These are phyloP conservation scores for Fistularia commersonii DNA, from an alignment of 2,797 vertebrate genomes.

Conservation along the genomic window DNA sequence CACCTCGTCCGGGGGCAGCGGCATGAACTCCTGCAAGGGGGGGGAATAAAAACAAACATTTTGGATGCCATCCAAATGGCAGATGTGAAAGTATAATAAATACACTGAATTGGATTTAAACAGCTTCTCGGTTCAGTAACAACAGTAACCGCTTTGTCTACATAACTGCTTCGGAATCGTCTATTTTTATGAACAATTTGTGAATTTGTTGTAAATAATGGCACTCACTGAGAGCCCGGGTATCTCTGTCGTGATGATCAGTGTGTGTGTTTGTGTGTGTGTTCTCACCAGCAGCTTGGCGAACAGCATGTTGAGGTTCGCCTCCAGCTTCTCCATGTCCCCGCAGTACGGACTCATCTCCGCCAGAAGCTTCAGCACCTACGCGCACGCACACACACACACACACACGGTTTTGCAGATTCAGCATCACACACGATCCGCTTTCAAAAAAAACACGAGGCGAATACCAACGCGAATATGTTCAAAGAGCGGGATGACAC, in stretches of 20 bases:
- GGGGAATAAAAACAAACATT: not conserved
- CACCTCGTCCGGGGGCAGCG: conserved; percentile 91
- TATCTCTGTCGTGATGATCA: too few species aligned
- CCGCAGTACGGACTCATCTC: conserved; percentile 98
- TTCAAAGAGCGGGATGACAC: too few species aligned
- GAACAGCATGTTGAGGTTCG: conserved; percentile 94
- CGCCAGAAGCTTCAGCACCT: conserved; percentile 96
- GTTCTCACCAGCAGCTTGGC: conserved; percentile 92
- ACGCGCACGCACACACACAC: conserved; percentile 25
- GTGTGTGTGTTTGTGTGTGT: not conserved
- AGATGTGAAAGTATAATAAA: not conserved
- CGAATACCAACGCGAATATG: too few species aligned
- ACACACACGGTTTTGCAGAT: conserved; percentile 35
- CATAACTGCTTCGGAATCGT: too few species aligned
- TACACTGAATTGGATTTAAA: too few species aligned
- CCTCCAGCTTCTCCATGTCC: conserved; percentile 97
- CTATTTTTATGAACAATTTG: too few species aligned
- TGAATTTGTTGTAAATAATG: too few species aligned
- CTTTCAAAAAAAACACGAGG: too few species aligned
- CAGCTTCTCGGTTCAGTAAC: too few species aligned
- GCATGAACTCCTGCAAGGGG: conserved; percentile 89
- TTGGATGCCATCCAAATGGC: not conserved
- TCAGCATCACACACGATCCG: conserved; percentile 2
- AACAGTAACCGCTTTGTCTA: too few species aligned
- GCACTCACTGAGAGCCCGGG: too few species aligned